Conservation (phyloP, 2,797 vertebrate species). For the Paramormyrops hopkinsi region DNA sequence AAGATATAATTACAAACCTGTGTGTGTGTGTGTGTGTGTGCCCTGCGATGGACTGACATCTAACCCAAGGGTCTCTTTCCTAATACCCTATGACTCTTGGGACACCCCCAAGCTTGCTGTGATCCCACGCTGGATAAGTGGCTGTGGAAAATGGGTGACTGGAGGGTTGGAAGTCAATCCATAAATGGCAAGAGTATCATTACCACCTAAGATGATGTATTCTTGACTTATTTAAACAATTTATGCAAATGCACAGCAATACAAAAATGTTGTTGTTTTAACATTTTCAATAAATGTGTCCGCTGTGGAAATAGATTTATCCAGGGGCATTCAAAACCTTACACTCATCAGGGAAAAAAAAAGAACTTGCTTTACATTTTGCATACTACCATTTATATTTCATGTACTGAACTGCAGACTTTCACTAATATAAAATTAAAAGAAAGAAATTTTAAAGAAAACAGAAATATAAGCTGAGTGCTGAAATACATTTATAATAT, state of each 20-base stretch:
- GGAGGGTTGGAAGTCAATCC: neutral
- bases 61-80: neutral
- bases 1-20: neutral
- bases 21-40: neutral
- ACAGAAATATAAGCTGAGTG: constrained; percentile 24
- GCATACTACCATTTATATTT: neutral
- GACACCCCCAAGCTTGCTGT: neutral
- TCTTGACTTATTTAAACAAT: neutral
- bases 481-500: constrained; percentile 19
- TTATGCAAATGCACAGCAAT: neutral
- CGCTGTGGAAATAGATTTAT: neutral
- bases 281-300: neutral
- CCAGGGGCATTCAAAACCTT: neutral
- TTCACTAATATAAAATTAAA: neutral
- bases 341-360: neutral
- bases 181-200: neutral
- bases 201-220: neutral
- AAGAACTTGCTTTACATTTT: neutral
- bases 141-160: neutral
- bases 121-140: neutral
- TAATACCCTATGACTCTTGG: neutral
- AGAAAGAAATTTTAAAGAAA: neutral
- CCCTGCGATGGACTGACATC: neutral
- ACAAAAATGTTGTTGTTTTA: neutral
- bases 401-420: neutral